A percentile compares a stretch with the other conserved stretches of the same genome.
These are phyloP conservation scores for Xenopus tropicalis DNA, from an alignment of 2,113 vertebrate species.

Conservation along the genomic window DNA sequence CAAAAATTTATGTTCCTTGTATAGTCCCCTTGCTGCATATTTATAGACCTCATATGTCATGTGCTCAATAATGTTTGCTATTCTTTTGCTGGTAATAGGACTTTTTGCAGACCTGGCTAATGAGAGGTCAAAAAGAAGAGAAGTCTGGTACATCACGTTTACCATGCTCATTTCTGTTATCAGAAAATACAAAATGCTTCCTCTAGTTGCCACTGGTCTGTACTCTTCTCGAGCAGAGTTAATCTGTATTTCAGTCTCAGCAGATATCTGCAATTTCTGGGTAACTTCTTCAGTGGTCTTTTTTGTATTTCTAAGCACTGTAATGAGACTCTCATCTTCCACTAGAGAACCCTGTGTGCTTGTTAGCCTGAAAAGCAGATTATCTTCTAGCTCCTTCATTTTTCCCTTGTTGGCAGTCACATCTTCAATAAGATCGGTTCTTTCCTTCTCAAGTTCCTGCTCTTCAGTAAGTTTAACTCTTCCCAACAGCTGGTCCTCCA, in stretches of 20 bases:
- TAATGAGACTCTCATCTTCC: conserved; percentile 86
- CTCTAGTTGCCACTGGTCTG: conserved; percentile 87
- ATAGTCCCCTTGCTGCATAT: conserved; percentile 81
- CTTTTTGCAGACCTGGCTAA: conserved; percentile 82
- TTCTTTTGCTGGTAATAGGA: conserved; percentile 86
- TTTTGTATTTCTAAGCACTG: conserved; percentile 85
- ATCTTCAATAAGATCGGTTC: conserved; percentile 85
- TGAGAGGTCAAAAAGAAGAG: conserved; percentile 87
- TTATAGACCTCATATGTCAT: conserved; percentile 91
- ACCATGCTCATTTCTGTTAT: conserved; percentile 95
- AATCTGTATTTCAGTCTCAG: conserved; percentile 90
- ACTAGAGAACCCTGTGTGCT: conserved; percentile 86
- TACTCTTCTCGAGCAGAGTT: conserved; percentile 91
- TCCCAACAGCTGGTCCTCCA: conserved; percentile 93
- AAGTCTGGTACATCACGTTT: conserved; percentile 96
- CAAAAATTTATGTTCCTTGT: conserved; percentile 92
- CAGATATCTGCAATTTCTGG: conserved; percentile 86
- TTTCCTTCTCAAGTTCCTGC: conserved; percentile 93
- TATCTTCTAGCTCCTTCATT: conserved; percentile 95
- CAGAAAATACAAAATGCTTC: conserved; percentile 93
- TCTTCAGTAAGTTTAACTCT: conserved; percentile 93
- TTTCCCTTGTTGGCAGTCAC: conserved; percentile 85
- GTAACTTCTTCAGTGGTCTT: conserved; percentile 86
- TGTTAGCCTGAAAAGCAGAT: conserved; percentile 83
- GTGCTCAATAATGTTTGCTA: conserved; percentile 84